These are phyloP conservation scores for Sarcophaga carnaria DNA, from an alignment of 2,888 invertebrate species.

Conservation along the genomic window DNA sequence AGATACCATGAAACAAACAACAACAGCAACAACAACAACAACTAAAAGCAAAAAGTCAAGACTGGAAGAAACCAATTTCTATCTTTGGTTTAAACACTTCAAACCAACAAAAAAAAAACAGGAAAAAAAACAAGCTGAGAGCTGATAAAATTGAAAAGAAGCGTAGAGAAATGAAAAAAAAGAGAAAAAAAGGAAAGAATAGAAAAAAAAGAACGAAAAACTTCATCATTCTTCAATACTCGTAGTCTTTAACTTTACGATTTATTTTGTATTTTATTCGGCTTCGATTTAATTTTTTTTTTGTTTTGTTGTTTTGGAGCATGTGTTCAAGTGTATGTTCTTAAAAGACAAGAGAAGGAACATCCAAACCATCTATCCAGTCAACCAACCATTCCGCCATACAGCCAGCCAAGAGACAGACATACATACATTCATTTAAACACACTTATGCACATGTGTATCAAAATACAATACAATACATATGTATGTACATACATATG, in stretches of 20 bases:
- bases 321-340: slow-evolving; percentile 65
- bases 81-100: background rate
- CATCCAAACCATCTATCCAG: background rate
- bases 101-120: background rate
- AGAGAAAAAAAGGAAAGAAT: slow-evolving; percentile 3
- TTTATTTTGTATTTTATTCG: slow-evolving; percentile 32
- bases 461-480: slow-evolving; percentile 62
- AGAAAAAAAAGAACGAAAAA: slow-evolving; percentile 4
- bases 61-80: slow-evolving; percentile 38
- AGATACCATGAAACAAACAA: slow-evolving; percentile 54
- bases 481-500: background rate
- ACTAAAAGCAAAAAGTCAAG: slow-evolving; percentile 62
- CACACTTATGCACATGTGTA: slow-evolving; percentile 61
- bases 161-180: background rate
- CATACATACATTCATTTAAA: slow-evolving; percentile 3
- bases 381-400: background rate
- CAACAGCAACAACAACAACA: slow-evolving; percentile 19
- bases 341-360: background rate
- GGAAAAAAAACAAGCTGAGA: background rate
- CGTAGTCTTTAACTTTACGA: slow-evolving; percentile 51
- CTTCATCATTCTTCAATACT: slow-evolving; percentile 61
- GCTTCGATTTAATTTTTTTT: background rate
- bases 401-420: background rate
- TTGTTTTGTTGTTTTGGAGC: slow-evolving; percentile 48
- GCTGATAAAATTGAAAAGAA: slow-evolving; percentile 53